Evolutionary conservation across 2,888 invertebrate genomes (phyloP), one percentile per base, ranked within the genome.

Genomic region (Abscondita cerata): DNA sequence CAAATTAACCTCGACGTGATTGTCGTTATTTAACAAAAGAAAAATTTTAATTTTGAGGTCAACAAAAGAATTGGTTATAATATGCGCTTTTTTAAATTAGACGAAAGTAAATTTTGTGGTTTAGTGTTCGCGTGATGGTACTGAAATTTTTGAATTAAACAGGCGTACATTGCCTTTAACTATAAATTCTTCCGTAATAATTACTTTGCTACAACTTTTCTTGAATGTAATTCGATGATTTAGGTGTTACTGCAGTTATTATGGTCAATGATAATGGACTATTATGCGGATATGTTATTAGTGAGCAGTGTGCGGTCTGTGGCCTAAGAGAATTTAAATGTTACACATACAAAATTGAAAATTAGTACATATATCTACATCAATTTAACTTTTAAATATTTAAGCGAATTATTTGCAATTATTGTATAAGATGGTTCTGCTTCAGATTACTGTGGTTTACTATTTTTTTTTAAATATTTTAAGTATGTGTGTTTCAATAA

Each of bases 171-270:
- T 25, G 25, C 25, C 25, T 25, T 25, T 25, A 25, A 25, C 25
- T 25, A 25, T 6, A 25, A 25, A 9, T 11, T 36, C 38, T 47
- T 12, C 16, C 16, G 20, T 60, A 62, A 58, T 58, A 25, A 58
- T 53, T 44, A 58, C 18, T 25, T 38, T 36, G 46, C 48, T 16
- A 18, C 41, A 34, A 68, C 69, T 70, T 68, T 72, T 66, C 65
- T 63, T 59, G 62, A 66, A 65, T 64, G 68, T 71, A 71, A 72
- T 72, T 64, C 65, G 52, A 65, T 64, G 70, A 36, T 64, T 65
- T 68, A 73, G 70, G 73, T 74, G 73, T 69, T 74, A 74, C 73
- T 70, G 65, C 70, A 70, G 70, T 73, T 71, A 73, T 74, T 74
- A 74, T 51, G 50, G 61, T 55, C 60, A 59, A 65, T 58, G 55